Base-by-base conservation (phyloP, 23 tunicate genomes). In the Phallusia fumigata region DNA sequence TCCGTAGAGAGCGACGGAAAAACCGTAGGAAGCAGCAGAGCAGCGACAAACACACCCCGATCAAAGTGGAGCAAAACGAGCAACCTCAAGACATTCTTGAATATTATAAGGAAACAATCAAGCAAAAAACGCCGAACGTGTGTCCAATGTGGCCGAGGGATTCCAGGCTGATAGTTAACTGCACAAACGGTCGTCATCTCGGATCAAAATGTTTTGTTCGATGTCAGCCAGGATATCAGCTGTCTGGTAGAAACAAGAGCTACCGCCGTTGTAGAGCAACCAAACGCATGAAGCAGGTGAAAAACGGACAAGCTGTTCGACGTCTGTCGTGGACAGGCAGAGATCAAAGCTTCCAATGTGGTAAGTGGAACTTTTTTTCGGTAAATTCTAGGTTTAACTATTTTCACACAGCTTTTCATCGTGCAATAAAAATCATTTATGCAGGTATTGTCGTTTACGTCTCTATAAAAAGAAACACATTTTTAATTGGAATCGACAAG, bases 141-240 rank as follows among this genome's bases (percentile, higher is more conserved):
- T 58, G 91, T 75, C 91, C 91, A 40, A 75, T 65, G 30, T 87
- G 91, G 91, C 91, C 91, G 0, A 76, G 16, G 0, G 86, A 87
- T 78, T 75, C 85, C 65, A 82, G 65, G 19, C 35, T 87, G 31
- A 52, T 87, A 0, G 85, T 87, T 0, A 87, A 87, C 65, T 87
- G 91, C 65, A 74, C 91, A 19, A 81, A 87, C 75, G 91, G 91
- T 8, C 65, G 86, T 31, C 33, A 50, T 22, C 26, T 87, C 0
- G 76, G 86, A 19, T 87, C 91, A 16, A 32, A 77, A 22, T 87
- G 91, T 64, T 33, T 36, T 35, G 82, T 87, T 19, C 53, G 77
- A 3, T 87, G 91, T 65, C 81, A 76, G 2, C 91, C 91, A 0
- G 91, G 91, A 2, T 87, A 31, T 53, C 85, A 78, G 47, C 35